These are phyloP conservation scores for Penaeus vannamei DNA, from an alignment of 1,140 invertebrate species.

Conservation along the genomic window DNA sequence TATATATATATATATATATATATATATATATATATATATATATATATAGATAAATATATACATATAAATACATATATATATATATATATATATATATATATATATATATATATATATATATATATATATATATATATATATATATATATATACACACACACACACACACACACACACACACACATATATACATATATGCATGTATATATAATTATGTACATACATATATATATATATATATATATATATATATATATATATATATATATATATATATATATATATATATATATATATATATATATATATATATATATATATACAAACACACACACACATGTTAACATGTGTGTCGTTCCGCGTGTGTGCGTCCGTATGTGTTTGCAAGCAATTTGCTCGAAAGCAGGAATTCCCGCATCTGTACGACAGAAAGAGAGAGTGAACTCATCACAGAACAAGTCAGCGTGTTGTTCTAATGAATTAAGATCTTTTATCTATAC, in stretches of 20 bases:
- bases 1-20: not conserved
- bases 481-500: too few species aligned
- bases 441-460: too few species aligned
- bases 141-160: conserved; percentile 5
- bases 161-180: not conserved
- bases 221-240: conserved; percentile 21
- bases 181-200: not conserved
- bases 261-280: not conserved
- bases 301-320: not conserved
- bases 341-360: not conserved
- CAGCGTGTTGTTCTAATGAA: too few species aligned
- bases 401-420: not conserved
- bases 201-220: not conserved
- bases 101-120: conserved; percentile 9
- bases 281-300: conserved; percentile 34
- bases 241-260: conserved; percentile 1
- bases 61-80: not conserved
- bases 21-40: not conserved
- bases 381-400: not conserved
- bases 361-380: too few species aligned
- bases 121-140: not conserved
- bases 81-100: not conserved
- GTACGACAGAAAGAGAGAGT: too few species aligned
- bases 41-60: conserved; percentile 8
- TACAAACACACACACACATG: not conserved